phyloP scores from a whole-genome alignment of 2,113 vertebrate species.

The Labrus mixtus region DNA sequence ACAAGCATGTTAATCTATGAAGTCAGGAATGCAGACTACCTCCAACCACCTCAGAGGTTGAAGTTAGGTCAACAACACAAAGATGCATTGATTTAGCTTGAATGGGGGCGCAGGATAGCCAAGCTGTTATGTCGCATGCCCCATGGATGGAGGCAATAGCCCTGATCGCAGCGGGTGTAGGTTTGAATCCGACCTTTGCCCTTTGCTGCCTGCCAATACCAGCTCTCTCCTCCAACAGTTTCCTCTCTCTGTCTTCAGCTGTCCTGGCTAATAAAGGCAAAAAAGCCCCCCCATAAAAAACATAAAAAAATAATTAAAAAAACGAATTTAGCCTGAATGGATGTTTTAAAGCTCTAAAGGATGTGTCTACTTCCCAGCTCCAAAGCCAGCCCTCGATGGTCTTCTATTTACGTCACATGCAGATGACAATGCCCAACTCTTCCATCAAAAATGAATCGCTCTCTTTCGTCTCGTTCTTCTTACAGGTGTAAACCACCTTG shows the following conservation, averaged over 20 bases:
- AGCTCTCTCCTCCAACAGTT: too few relatives aligned
- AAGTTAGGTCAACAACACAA: background rate
- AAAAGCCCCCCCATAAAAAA: too few relatives aligned
- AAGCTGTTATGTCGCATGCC: too few relatives aligned
- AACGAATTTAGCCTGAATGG: too few relatives aligned
- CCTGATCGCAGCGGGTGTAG: too few relatives aligned
- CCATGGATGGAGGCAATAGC: too few relatives aligned
- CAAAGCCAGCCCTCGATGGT: background rate
- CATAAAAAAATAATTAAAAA: too few relatives aligned
- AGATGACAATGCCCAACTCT: slow-evolving; percentile 7
- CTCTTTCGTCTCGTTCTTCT: background rate
- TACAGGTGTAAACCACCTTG: background rate
- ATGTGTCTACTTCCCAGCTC: background rate
- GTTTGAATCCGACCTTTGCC: too few relatives aligned
- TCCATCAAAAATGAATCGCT: background rate
- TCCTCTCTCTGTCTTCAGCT: too few relatives aligned
- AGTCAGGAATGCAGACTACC: background rate
- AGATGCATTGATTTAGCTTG: slow-evolving; percentile 15
- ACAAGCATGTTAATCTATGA: slow-evolving; percentile 11
- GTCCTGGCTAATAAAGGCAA: too few relatives aligned
- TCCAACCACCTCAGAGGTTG: too few relatives aligned
- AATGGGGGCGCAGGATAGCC: background rate
- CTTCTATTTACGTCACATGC: background rate
- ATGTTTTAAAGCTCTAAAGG: background rate
- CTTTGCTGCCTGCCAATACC: too few relatives aligned